Evolutionary conservation across 2,113 vertebrate genomes (phyloP), one percentile per base, ranked within the genome.

Genomic region (Parotia lawesii): DNA sequence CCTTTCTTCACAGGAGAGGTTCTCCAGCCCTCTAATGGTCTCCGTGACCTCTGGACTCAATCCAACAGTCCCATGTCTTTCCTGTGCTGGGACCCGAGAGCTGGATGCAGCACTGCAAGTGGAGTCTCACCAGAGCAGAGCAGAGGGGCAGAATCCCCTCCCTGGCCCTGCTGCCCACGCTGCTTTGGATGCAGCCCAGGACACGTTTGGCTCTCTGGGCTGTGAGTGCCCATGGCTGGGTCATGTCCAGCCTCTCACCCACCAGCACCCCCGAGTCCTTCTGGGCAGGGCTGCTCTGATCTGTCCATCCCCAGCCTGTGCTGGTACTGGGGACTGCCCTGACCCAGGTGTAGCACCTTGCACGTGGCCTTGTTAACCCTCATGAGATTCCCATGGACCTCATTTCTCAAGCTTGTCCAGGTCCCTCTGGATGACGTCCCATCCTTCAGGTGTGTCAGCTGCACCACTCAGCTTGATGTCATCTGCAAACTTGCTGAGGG

Each of bases 321-420:
- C 1, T 75, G 11, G 1, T 3, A 22, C 4, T 0, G 0, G 18
- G 6, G 6, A 6, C 37, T 84, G 14, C 5, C 8, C 24, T 0
- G 1, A 24, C 4, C 33, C 27, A 56, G 5, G 15, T 64, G 18
- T 6, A 13, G 17, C 21, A 35, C 20, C 11, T 58, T 37, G 7
- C 27, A 27, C 11, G 37, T 58, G 14, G 3, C 15, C 25, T 12
- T 27, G 8, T 10, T 44, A 51, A 50, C 27, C 5, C 13, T 31
- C 44, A 10, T 42, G 21, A 58, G 17, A 15, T 75, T 66, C 15
- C 51, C 21, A 25, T 31, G 31, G 50, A 29, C 9, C 1, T 38
- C 0, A 35, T 21, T 85, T 29, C 25, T 57, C 5, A 5, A 35
- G 35, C 42, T 42, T 57, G 24, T 5, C 35, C 40, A 54, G 15